Percentiles rank a stretch among this genome's conserved stretches.
These are phyloP conservation scores for Diadema setosum DNA, from an alignment of 35 echinoderm and acorn worm species.

Conservation along the genomic window DNA sequence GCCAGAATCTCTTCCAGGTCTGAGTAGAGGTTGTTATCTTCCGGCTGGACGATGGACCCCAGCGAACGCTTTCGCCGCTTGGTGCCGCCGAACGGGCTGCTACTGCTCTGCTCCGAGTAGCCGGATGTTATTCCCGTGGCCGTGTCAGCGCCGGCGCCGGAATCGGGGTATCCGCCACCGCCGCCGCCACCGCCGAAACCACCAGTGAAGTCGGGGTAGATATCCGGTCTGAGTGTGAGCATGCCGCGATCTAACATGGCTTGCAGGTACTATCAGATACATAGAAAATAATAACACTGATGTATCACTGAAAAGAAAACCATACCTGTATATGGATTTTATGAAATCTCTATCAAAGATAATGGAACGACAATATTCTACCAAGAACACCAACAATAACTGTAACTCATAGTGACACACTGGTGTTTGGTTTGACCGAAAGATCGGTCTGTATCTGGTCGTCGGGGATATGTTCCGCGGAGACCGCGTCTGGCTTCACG, in stretches of 20 bases:
- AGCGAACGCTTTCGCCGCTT: constrained; percentile 15
- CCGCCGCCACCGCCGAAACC: constrained; percentile 9
- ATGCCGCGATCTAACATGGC: constrained; percentile 56
- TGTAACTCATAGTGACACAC: too few relatives aligned
- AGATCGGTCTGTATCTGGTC: too few relatives aligned
- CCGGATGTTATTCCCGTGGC: neutral
- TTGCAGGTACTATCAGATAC: constrained; percentile 72
- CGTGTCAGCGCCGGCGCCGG: neutral
- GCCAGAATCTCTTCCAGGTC: neutral
- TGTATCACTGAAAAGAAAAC: neutral
- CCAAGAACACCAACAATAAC: too few relatives aligned
- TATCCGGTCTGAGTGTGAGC: constrained; percentile 29
- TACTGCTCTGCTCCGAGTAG: neutral
- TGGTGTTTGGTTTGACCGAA: too few relatives aligned
- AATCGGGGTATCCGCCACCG: neutral
- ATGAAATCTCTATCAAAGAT: too few relatives aligned
- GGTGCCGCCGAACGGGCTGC: neutral
- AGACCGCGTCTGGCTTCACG: too few relatives aligned
- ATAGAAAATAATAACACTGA: too few relatives aligned
- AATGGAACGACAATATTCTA: too few relatives aligned
- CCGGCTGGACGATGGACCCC: too few relatives aligned
- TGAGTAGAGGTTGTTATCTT: neutral
- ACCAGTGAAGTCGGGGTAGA: constrained; percentile 19
- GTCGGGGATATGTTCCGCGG: too few relatives aligned
- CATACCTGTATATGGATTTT: too few relatives aligned